Conservation (phyloP, 2,888 invertebrate species). For the Melinaea menophilus region DNA sequence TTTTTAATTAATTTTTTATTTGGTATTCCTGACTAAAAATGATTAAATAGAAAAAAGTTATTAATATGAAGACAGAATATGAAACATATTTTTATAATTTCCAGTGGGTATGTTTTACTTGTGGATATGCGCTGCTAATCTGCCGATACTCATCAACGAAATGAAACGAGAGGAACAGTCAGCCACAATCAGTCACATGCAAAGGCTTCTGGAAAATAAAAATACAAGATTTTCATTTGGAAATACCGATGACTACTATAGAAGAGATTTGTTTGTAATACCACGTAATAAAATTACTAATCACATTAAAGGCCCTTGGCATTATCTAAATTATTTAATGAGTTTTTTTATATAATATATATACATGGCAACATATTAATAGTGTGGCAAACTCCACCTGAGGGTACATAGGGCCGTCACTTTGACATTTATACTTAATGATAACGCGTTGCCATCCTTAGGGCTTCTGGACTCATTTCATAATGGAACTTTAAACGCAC, state of each 20-base stretch:
- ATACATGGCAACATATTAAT: too few relatives aligned
- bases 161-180: conserved; percentile 61
- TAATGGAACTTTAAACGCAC: too few relatives aligned
- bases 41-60: neutral
- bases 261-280: conserved; percentile 20
- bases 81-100: conserved; percentile 31
- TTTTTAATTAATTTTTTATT: too few relatives aligned
- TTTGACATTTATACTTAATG: too few relatives aligned
- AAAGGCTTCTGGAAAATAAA: conserved; percentile 45
- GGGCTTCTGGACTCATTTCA: too few relatives aligned
- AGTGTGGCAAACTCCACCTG: too few relatives aligned
- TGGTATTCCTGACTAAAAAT: neutral
- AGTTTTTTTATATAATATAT: too few relatives aligned
- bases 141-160: conserved; percentile 65
- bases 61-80: neutral
- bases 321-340: neutral
- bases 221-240: conserved; percentile 5
- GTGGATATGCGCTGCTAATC: conserved; percentile 64
- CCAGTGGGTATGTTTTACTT: conserved; percentile 70
- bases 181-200: conserved; percentile 54
- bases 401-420: too few relatives aligned
- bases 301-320: neutral
- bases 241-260: conserved; percentile 14
- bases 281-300: conserved; percentile 11
- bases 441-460: too few relatives aligned